Base-by-base conservation (phyloP, 2,113 vertebrate species). In the Marmota flaviventris region DNA sequence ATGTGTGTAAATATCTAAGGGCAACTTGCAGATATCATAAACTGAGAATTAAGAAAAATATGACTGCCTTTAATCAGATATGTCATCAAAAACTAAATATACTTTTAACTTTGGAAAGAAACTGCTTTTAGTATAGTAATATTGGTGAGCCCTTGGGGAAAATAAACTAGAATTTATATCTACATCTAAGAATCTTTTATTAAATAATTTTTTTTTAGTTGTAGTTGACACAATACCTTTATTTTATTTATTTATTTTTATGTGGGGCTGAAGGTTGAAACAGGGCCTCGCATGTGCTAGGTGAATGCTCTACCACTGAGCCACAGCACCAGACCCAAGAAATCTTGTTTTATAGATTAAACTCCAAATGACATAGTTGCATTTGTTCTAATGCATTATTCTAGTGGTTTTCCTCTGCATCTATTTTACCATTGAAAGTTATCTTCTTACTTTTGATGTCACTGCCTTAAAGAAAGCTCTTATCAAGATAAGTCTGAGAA, bases 81-180 rank as follows among this genome's bases (percentile, higher is more conserved):
- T 18, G 72, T 56, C 45, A 92, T 81, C 61, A 92, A 90, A 97
- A 95, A 88, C 37, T 37, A 89, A 91, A 79, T 27, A 87, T 39
- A 56, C 17, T 88, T 77, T 81, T 85, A 84, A 84, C 94, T 58
- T 91, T 79, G 42, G 45, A 76, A 22, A 81, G 75, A 37, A 95
- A 86, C 29, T 96, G 13, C n/a, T 96, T 95, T 72, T 20, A 85
- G 9, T 29, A 72, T 72, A 88, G 14, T 14, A 92, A 67, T 95
- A 32, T 20, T 88, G 45, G 8, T 73, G n/a, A 95, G 24, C 29
- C 95, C 48, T 89, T 96, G 34, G 1, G 69, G 84, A n/a, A 91
- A 96, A 89, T 4, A 93, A 39, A 82, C 34, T 69, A 89, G 89
- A 88, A 48, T 84, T 39, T 12, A 76, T 3, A 79, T 85, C 4